These are phyloP conservation scores for Clostera curtula DNA, from an alignment of 2,888 invertebrate species.

Conservation along the genomic window DNA sequence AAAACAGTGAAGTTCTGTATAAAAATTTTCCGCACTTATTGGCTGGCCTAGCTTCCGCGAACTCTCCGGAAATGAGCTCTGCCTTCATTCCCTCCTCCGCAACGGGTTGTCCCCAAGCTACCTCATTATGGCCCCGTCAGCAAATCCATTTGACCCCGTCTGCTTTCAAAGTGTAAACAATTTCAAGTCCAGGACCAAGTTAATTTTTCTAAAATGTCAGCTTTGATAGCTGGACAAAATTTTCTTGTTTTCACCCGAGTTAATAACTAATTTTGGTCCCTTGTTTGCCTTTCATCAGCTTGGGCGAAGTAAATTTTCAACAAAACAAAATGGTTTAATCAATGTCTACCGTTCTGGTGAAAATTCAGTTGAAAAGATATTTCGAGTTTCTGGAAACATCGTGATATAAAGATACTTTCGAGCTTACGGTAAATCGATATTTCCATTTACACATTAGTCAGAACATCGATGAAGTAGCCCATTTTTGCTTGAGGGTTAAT, in stretches of 20 bases:
- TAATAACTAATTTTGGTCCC: background rate
- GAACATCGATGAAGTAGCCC: no score
- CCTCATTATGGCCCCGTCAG: conserved; percentile 54
- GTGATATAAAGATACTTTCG: no score
- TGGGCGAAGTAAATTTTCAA: no score
- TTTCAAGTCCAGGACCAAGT: conserved; percentile 8
- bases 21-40: conserved; percentile 58
- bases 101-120: conserved; percentile 27
- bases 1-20: conserved; percentile 48
- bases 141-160: conserved; percentile 39
- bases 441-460: no score
- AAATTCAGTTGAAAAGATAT: no score
- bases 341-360: no score
- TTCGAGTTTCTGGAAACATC: no score
- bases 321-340: no score
- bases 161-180: conserved; percentile 23
- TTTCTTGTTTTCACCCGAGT: background rate
- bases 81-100: conserved; percentile 27
- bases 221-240: background rate
- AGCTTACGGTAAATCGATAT: no score
- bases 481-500: no score
- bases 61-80: conserved; percentile 68
- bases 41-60: conserved; percentile 55
- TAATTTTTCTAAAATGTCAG: conserved; percentile 4
- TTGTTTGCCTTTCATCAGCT: no score